Evolutionary conservation across 1,140 invertebrate genomes (phyloP), one percentile per base, ranked within the genome.

Genomic region (Drosophila littoralis): DNA sequence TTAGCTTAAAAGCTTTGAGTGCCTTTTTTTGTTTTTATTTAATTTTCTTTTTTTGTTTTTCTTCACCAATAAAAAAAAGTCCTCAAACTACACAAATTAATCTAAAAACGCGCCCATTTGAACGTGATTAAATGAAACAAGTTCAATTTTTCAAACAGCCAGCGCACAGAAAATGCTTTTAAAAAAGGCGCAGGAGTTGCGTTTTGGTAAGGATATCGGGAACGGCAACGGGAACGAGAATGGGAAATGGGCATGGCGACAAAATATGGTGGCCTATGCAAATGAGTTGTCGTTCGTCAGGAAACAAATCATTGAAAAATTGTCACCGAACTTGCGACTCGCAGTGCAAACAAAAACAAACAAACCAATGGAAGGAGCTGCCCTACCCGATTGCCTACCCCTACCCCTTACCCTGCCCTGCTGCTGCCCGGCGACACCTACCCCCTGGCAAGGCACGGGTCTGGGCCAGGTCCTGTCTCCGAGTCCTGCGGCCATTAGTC

Each of bases 251-350:
- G 38, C n/a, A 22, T 50, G 50, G 9, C 50, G n/a, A 51, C 51
- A 84, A 83, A 77, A 79, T 76, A 76, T 82, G 82, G 68, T 88
- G 76, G 79, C 70, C 77, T 91, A 91, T 91, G 88, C 81, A 91
- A 91, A 91, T 91, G 77, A 91, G 81, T 51, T 68, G 52, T 48
- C 43, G 46, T 1, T 22, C 60, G 63, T 63, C 63, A 66, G 84
- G 65, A 79, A 91, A 91, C 84, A 91, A 91, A 91, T 91, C 89
- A 91, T 91, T 91, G 89, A 86, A 91, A 90, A 91, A 91, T 91
- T 91, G 89, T 91, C 89, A 80, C 89, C 89, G 89, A 28, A 75
- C 77, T 76, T 63, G 80, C 72, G 60, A 71, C 64, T 45, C 45
- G 40, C 55, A 77, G 64, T 76, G 48, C 72, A 76, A 83, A 77